Evolutionary conservation across 1,140 invertebrate species (phyloP).

Genomic region (Anastrepha obliqua): DNA sequence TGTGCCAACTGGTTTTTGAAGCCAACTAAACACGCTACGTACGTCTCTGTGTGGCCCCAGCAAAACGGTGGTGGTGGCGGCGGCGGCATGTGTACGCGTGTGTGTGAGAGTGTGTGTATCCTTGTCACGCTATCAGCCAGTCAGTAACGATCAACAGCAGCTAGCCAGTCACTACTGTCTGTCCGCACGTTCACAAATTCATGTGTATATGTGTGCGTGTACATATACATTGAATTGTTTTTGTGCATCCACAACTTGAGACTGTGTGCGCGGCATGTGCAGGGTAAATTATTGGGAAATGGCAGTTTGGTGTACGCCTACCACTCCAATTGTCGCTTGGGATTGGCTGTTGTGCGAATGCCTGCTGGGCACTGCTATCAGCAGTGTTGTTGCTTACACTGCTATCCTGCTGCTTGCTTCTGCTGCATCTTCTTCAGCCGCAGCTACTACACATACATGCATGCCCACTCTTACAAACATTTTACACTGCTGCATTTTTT

Average conservation of each 20-base stretch:
- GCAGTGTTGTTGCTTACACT: constrained; percentile 4
- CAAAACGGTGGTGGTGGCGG: not conserved
- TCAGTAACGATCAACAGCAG: constrained; percentile 3
- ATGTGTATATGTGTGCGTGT: not conserved
- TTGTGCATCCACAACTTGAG: not conserved
- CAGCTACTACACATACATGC: not conserved
- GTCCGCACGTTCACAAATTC: not conserved
- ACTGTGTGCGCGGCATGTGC: not conserved
- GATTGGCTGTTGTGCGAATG: constrained; percentile 29
- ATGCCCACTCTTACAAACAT: not conserved
- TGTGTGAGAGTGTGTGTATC: not conserved
- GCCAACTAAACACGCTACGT: not conserved
- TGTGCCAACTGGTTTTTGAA: constrained; percentile 51
- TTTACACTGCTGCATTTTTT: not conserved
- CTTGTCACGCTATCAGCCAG: not conserved
- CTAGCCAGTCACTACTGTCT: constrained; percentile 8
- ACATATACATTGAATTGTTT: not conserved
- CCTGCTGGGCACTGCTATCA: not conserved
- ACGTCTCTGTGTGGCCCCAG: not conserved
- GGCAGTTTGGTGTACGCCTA: constrained; percentile 45
- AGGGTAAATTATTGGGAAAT: constrained; percentile 6
- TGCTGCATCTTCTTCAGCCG: constrained; percentile 22
- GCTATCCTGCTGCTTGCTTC: constrained; percentile 43
- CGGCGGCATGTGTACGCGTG: not conserved
- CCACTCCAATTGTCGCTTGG: not conserved